These are phyloP conservation scores for Neopelma chrysocephalum DNA, from an alignment of 2,797 vertebrate species.

Conservation along the genomic window DNA sequence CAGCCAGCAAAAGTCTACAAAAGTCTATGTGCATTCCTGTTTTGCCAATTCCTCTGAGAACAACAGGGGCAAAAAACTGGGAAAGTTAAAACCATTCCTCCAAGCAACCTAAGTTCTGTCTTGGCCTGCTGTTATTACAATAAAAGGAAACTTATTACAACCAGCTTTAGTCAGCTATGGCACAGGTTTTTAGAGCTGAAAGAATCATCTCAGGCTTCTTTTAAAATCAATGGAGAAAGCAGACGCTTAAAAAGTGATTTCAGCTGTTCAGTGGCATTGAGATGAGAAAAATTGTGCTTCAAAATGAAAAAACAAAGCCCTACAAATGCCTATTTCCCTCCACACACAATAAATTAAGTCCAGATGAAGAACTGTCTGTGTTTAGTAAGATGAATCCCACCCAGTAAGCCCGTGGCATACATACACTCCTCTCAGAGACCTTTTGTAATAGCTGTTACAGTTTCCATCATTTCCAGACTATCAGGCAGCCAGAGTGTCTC, in stretches of 20 bases:
- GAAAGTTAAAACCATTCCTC: not conserved
- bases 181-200: not conserved
- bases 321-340: not conserved
- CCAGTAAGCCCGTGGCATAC: not conserved
- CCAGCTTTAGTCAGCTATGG: not conserved
- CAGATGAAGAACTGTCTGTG: not conserved
- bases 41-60: not conserved
- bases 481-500: not conserved
- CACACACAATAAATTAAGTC: constrained; percentile 4
- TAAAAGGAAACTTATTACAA: not conserved
- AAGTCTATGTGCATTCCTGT: not conserved
- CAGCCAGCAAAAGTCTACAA: not conserved
- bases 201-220: not conserved
- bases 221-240: not conserved
- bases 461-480: not conserved
- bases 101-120: not conserved
- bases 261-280: not conserved
- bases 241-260: not conserved
- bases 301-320: not conserved
- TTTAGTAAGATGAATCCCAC: not conserved
- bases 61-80: not conserved
- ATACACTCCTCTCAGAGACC: not conserved
- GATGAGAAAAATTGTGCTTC: not conserved
- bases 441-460: not conserved
- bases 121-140: not conserved